These are phyloP conservation scores for Eufriesea mexicana DNA, from an alignment of 1,140 invertebrate species.

Conservation along the genomic window DNA sequence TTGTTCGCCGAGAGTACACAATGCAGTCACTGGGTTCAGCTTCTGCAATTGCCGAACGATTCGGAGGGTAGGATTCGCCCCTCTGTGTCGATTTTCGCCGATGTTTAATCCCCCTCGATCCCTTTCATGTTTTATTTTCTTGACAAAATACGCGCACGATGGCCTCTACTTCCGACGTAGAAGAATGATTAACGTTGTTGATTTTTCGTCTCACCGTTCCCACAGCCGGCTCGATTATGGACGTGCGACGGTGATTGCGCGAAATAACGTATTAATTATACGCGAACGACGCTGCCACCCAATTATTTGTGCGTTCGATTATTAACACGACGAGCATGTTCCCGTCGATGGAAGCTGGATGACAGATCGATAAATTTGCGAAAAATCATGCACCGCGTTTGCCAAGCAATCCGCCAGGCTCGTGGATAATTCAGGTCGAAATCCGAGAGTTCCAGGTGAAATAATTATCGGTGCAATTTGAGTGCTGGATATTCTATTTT, in stretches of 20 bases:
- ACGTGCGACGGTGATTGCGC: too few relatives aligned
- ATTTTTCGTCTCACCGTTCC: too few relatives aligned
- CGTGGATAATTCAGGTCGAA: background rate
- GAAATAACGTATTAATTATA: background rate
- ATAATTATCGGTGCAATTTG: too few relatives aligned
- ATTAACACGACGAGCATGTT: background rate
- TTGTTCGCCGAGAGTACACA: background rate
- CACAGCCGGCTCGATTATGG: too few relatives aligned
- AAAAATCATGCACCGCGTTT: background rate
- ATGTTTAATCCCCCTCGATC: background rate
- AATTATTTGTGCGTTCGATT: conserved; percentile 4
- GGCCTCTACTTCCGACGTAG: background rate
- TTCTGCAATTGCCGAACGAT: background rate
- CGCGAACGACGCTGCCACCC: too few relatives aligned
- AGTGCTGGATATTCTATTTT: too few relatives aligned
- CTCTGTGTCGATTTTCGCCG: background rate
- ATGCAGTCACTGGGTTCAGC: too few relatives aligned
- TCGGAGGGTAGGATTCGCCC: background rate
- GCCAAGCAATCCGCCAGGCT: background rate
- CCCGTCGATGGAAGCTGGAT: background rate
- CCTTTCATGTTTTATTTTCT: background rate
- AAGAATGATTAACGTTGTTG: background rate
- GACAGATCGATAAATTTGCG: background rate
- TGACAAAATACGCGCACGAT: background rate
- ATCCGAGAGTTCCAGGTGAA: too few relatives aligned